Evolutionary conservation across 2,113 vertebrate genomes (phyloP).

Genomic region (Capreolus pygargus): DNA sequence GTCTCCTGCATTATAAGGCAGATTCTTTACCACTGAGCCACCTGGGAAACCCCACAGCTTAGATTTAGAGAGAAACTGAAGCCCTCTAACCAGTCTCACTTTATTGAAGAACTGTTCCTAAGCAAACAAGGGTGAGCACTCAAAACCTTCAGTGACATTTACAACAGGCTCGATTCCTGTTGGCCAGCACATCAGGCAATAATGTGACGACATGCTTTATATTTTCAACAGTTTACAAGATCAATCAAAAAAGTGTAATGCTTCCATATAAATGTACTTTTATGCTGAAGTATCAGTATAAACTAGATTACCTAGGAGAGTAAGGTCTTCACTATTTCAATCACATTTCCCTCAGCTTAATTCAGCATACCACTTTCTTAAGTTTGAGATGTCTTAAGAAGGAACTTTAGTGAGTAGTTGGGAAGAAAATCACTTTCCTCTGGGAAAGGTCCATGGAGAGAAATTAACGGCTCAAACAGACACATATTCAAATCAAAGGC

Average conservation of each 20-base stretch:
- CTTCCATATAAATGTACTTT: constrained; percentile 11
- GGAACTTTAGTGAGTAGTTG: neutral
- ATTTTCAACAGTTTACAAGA: constrained; percentile 18
- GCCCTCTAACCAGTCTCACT: neutral
- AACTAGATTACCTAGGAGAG: constrained; percentile 3
- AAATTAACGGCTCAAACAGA: neutral
- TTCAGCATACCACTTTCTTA: neutral
- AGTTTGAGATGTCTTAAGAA: neutral
- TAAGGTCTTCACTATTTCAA: constrained; percentile 35
- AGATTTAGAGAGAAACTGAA: neutral
- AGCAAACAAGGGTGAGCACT: neutral
- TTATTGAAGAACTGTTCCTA: neutral
- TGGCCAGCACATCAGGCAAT: neutral
- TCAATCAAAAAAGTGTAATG: neutral
- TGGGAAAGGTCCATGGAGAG: neutral
- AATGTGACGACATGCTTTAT: neutral
- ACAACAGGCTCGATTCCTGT: neutral
- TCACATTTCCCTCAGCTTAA: neutral
- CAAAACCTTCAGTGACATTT: neutral
- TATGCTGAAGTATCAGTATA: neutral
- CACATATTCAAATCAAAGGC: neutral
- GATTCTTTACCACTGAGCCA: neutral
- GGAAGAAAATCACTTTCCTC: neutral
- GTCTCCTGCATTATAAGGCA: neutral
- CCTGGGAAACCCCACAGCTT: neutral